Evolutionary conservation across 2,113 vertebrate genomes (phyloP).

Genomic region (Nothobranchius kuhntae): DNA sequence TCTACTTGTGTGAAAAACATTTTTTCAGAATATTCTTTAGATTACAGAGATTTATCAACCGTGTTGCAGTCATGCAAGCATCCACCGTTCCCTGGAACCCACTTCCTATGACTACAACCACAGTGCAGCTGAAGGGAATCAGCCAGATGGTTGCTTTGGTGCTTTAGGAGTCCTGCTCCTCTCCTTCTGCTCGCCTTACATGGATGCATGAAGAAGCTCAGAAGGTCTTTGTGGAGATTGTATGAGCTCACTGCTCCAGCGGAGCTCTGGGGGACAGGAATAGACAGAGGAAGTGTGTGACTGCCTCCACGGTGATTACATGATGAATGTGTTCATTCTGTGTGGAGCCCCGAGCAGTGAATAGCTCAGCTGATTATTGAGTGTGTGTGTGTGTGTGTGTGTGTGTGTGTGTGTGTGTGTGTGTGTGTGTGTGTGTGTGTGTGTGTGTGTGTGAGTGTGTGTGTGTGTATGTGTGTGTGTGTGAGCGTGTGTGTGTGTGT

Average conservation of each 20-base stretch:
- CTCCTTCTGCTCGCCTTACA: constrained; percentile 33
- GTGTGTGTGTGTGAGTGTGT: no score
- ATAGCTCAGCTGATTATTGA: constrained; percentile 73
- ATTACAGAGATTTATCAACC: constrained; percentile 30
- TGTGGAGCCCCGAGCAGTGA: constrained; percentile 62
- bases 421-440: no score
- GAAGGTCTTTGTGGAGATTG: constrained; percentile 44
- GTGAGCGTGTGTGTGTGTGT: no score
- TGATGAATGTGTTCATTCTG: constrained; percentile 73
- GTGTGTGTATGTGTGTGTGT: no score
- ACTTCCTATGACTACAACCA: constrained; percentile 10
- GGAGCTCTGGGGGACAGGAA: constrained; percentile 64
- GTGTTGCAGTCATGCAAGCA: constrained; percentile 32
- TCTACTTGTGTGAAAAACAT: constrained; percentile 15
- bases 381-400: constrained; percentile 29
- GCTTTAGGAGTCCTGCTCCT: constrained; percentile 34
- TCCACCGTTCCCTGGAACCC: constrained; percentile 10
- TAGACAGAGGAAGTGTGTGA: constrained; percentile 71
- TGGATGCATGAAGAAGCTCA: constrained; percentile 42
- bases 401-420: no score
- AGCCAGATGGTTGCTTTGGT: constrained; percentile 45
- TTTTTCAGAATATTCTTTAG: constrained; percentile 28
- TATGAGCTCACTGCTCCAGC: constrained; percentile 48
- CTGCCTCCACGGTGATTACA: constrained; percentile 72
- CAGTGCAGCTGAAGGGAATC: constrained; percentile 21